A percentile compares a stretch with the other conserved stretches of the same genome.
These are phyloP conservation scores for Conomelus anceps DNA, from an alignment of 2,888 invertebrate species.

Conservation along the genomic window DNA sequence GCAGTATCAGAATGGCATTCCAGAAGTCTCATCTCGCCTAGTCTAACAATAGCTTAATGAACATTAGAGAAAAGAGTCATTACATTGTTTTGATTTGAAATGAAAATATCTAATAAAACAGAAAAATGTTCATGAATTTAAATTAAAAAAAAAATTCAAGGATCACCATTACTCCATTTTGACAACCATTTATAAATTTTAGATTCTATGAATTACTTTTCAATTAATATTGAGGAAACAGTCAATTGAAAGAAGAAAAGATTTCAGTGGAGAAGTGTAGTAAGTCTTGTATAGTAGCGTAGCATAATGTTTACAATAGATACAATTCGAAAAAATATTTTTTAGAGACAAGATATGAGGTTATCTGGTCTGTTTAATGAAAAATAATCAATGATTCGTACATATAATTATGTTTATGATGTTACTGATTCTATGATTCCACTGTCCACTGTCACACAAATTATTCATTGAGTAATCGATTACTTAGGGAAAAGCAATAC, in stretches of 20 bases:
- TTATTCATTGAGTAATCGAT: too few relatives aligned
- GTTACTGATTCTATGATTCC: background rate
- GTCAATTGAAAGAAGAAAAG: background rate
- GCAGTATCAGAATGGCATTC: too few relatives aligned
- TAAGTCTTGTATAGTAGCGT: background rate
- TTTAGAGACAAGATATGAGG: background rate
- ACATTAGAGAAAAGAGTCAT: too few relatives aligned
- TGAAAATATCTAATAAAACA: too few relatives aligned
- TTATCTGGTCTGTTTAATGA: background rate
- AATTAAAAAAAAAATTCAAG: too few relatives aligned
- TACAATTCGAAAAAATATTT: background rate
- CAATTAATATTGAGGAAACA: background rate
- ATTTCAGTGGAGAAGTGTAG: background rate
- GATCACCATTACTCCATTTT: background rate
- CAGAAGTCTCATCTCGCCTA: too few relatives aligned
- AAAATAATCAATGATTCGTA: too few relatives aligned
- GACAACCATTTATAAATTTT: background rate
- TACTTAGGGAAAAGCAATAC: too few relatives aligned
- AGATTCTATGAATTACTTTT: background rate
- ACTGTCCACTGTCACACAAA: too few relatives aligned
- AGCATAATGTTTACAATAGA: background rate
- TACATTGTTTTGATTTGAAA: too few relatives aligned
- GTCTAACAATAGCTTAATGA: too few relatives aligned
- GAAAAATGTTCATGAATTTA: too few relatives aligned
- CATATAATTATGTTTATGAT: background rate